Evolutionary conservation across 2,888 invertebrate species (phyloP).

Genomic region (Tetranychus truncatus): DNA sequence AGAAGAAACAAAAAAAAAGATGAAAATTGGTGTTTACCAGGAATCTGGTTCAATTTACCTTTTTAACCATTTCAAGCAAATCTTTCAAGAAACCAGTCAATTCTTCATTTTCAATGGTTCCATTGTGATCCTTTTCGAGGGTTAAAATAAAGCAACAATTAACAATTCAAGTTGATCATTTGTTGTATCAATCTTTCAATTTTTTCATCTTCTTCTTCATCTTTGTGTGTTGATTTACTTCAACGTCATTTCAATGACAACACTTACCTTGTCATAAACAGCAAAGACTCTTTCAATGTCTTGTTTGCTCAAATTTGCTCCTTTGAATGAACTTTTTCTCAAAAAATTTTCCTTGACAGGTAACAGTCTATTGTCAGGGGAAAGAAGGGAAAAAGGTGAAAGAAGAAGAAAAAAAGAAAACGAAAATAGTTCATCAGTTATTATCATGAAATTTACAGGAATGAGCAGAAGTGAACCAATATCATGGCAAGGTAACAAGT

Average conservation of each 20-base stretch:
- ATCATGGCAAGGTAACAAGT: no score
- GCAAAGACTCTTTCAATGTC: slow-evolving; percentile 34
- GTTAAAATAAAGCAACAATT: not conserved
- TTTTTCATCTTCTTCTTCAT: not conserved
- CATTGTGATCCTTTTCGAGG: slow-evolving; percentile 32
- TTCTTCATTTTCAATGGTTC: slow-evolving; percentile 35
- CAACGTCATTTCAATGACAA: not conserved
- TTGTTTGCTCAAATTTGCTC: slow-evolving; percentile 30
- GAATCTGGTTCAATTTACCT: slow-evolving; percentile 28
- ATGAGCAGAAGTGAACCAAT: no score
- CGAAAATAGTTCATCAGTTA: not conserved
- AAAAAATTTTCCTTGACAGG: slow-evolving; percentile 35
- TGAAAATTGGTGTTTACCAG: not conserved
- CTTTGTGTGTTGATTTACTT: not conserved
- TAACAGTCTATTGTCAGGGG: slow-evolving; percentile 29
- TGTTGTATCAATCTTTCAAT: no score
- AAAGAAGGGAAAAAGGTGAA: not conserved
- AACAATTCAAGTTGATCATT: not conserved
- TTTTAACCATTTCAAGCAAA: slow-evolving; percentile 35
- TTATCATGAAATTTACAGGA: no score
- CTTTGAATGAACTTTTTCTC: slow-evolving; percentile 33
- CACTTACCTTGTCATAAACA: slow-evolving; percentile 33
- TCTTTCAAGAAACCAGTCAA: slow-evolving; percentile 35
- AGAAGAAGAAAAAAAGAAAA: not conserved
- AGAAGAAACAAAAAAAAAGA: slow-evolving; percentile 9